These are phyloP conservation scores for Pithys albifrons DNA, from an alignment of 2,113 vertebrate species.

Conservation along the genomic window DNA sequence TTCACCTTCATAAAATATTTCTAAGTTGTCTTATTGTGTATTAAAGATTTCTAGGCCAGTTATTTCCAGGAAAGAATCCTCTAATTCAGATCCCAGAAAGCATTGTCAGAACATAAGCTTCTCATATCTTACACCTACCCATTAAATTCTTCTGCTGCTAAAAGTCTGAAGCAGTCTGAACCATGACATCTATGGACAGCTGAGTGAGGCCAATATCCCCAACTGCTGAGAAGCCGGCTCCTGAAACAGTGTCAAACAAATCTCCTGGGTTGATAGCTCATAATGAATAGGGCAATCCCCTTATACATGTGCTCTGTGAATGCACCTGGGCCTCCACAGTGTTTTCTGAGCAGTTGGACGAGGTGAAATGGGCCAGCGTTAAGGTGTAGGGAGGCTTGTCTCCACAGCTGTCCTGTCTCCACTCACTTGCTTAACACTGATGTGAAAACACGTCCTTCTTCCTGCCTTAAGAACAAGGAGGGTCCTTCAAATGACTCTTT, in stretches of 20 bases:
- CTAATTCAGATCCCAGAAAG: background rate
- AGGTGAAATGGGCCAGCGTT: background rate
- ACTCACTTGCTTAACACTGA: background rate
- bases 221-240: background rate
- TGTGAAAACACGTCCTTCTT: background rate
- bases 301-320: background rate
- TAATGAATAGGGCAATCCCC: background rate
- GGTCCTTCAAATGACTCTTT: background rate
- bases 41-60: background rate
- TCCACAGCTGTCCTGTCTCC: background rate
- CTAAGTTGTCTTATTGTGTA: background rate
- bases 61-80: background rate
- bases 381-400: background rate
- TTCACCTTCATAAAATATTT: slow-evolving; percentile 1
- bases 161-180: background rate
- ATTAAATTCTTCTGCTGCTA: background rate
- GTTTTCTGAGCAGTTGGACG: background rate
- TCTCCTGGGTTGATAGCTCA: background rate
- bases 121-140: background rate
- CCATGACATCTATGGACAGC: background rate
- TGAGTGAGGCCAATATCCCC: background rate
- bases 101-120: background rate
- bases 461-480: background rate
- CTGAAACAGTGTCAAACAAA: background rate
- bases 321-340: accelerated